These are phyloP conservation scores for Drosophila teissieri DNA, from an alignment of 1,140 invertebrate genomes.

Conservation along the genomic window DNA sequence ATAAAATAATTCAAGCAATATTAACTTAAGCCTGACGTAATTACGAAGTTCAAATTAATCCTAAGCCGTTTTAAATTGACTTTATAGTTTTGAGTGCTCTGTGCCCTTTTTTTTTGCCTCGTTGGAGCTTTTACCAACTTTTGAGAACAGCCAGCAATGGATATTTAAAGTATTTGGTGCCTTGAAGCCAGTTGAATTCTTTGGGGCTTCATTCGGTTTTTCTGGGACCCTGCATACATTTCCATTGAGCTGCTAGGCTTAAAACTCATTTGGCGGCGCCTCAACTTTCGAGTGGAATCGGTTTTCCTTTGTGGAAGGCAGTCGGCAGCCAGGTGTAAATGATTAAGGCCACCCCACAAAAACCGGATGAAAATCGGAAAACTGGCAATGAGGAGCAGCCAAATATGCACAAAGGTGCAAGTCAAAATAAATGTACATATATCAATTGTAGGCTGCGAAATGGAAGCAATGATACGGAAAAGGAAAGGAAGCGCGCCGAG, in stretches of 20 bases:
- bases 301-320: slow-evolving; percentile 16
- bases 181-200: background rate
- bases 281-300: slow-evolving; percentile 57
- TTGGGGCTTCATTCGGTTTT: background rate
- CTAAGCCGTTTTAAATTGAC: background rate
- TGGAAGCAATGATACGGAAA: slow-evolving; percentile 64
- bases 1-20: background rate
- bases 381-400: slow-evolving; percentile 21
- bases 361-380: slow-evolving; percentile 3
- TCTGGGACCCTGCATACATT: slow-evolving; percentile 5
- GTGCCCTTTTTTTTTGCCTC: slow-evolving; percentile 1
- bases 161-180: slow-evolving; percentile 23
- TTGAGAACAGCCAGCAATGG: slow-evolving; percentile 1
- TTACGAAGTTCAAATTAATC: background rate
- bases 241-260: slow-evolving; percentile 49
- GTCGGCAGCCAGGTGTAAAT: slow-evolving; percentile 63
- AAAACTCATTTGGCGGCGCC: slow-evolving; percentile 58
- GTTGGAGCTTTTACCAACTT: background rate
- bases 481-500: slow-evolving; percentile 3
- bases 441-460: slow-evolving; percentile 20
- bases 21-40: background rate
- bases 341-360: slow-evolving; percentile 43
- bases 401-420: slow-evolving; percentile 43
- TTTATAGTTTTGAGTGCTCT: background rate
- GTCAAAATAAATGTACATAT: slow-evolving; percentile 22